These are phyloP conservation scores for Psittacula cyanocephala DNA, from an alignment of 2,113 vertebrate genomes.

Conservation along the genomic window DNA sequence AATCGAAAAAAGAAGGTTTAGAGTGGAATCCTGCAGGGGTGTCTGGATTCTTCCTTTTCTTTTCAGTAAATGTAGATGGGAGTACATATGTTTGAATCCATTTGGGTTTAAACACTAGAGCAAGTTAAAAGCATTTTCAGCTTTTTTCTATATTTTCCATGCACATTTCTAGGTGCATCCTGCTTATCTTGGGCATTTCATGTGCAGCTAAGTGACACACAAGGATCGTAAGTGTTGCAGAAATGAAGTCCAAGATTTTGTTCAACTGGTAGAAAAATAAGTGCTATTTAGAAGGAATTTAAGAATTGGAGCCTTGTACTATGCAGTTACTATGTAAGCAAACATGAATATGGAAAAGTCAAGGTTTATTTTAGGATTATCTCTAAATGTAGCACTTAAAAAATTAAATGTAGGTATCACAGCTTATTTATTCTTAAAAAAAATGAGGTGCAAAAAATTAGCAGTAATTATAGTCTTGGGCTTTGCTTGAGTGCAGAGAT, in stretches of 20 bases:
- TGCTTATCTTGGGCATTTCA: background rate
- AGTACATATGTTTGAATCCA: background rate
- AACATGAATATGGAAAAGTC: background rate
- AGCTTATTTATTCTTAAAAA: background rate
- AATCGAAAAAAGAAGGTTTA: background rate
- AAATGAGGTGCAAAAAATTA: background rate
- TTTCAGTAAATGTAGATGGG: background rate
- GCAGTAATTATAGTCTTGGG: background rate
- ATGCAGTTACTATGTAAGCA: background rate
- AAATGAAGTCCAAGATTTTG: background rate
- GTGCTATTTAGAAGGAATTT: background rate
- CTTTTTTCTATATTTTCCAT: background rate
- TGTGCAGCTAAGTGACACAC: background rate
- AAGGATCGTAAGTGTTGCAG: background rate
- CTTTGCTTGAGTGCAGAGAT: background rate
- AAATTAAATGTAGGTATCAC: background rate
- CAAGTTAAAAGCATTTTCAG: background rate
- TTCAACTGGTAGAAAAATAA: background rate
- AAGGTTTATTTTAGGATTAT: background rate
- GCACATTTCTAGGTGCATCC: background rate
- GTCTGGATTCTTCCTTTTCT: background rate
- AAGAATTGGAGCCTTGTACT: background rate
- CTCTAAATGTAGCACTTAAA: background rate
- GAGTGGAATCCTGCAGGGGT: background rate
- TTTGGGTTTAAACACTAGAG: background rate